Conservation (phyloP, 2,888 invertebrate genomes). For the Gasteruption jaculator region DNA sequence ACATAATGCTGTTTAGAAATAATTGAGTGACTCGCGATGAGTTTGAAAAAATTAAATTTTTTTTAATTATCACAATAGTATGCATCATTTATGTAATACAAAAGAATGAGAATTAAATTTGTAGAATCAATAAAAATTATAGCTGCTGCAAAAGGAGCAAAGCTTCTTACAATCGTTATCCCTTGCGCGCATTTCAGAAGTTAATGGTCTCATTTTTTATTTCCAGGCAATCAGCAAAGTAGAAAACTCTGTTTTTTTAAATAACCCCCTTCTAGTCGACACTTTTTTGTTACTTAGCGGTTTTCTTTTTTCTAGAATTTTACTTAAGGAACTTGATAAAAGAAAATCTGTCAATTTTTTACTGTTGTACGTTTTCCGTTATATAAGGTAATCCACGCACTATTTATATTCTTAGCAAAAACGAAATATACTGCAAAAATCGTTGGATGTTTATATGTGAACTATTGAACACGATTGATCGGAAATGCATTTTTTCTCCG, state of each 20-base stretch:
- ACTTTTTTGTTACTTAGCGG: conserved; percentile 69
- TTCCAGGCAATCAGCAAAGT: conserved; percentile 58
- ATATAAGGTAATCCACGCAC: conserved; percentile 58
- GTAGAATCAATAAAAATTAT: no score
- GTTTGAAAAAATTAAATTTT: conserved; percentile 3
- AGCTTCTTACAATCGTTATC: neutral
- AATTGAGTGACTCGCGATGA: no score
- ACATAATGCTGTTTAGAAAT: no score
- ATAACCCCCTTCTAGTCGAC: conserved; percentile 69
- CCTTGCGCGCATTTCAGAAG: neutral
- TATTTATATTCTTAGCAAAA: neutral
- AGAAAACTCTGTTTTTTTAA: conserved; percentile 61
- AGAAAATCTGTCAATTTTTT: conserved; percentile 60
- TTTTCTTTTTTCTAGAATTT: conserved; percentile 65
- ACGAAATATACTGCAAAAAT: conserved; percentile 14
- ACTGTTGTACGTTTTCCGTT: conserved; percentile 62
- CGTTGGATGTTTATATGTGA: conserved; percentile 11
- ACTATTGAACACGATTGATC: no score
- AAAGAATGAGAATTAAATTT: conserved; percentile 1
- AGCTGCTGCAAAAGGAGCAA: no score
- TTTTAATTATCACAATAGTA: neutral
- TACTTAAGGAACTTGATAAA: conserved; percentile 65
- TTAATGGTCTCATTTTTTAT: conserved; percentile 4
- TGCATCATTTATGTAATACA: conserved; percentile 9
- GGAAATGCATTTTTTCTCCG: no score